Conservation (phyloP, 2,888 invertebrate genomes). For the Tortricodes alternella region DNA sequence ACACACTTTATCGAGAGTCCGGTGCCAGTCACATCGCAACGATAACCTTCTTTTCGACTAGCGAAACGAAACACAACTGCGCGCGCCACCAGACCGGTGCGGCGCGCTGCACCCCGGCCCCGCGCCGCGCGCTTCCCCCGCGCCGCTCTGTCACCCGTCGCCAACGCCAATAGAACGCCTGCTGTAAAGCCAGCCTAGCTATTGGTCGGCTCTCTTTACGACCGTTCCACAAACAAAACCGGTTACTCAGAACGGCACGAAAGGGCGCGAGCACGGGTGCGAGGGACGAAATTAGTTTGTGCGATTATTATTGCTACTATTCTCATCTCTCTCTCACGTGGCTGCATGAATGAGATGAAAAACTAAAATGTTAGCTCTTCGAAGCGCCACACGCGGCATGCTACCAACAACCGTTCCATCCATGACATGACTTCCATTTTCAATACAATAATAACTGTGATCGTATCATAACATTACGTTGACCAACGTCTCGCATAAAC, state of each 20-base stretch:
- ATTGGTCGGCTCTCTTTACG: conserved; percentile 70
- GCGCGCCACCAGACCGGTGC: conserved; percentile 51
- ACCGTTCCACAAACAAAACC: conserved; percentile 78
- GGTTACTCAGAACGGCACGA: conserved; percentile 74
- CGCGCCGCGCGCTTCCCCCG: conserved; percentile 49
- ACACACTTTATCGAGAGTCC: conserved; percentile 82
- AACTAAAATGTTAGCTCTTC: conserved; percentile 40
- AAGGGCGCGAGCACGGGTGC: conserved; percentile 80
- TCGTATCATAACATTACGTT: background rate
- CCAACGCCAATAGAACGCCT: conserved; percentile 74
- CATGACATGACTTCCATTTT: background rate
- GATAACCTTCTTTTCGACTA: conserved; percentile 78
- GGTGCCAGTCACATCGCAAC: conserved; percentile 76
- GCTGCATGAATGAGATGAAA: conserved; percentile 39
- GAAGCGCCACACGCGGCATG: conserved; percentile 31
- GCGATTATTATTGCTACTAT: conserved; percentile 62
- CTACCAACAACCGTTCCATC: conserved; percentile 23
- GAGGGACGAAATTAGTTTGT: conserved; percentile 71
- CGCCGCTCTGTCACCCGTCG: conserved; percentile 47
- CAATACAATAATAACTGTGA: background rate
- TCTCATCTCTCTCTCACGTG: conserved; percentile 52
- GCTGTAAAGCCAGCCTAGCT: conserved; percentile 48
- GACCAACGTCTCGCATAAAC: no score
- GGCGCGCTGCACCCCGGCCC: conserved; percentile 61
- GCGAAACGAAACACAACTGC: conserved; percentile 74